These are phyloP conservation scores for Calameuta idolon DNA, from an alignment of 2,888 invertebrate species.

Conservation along the genomic window DNA sequence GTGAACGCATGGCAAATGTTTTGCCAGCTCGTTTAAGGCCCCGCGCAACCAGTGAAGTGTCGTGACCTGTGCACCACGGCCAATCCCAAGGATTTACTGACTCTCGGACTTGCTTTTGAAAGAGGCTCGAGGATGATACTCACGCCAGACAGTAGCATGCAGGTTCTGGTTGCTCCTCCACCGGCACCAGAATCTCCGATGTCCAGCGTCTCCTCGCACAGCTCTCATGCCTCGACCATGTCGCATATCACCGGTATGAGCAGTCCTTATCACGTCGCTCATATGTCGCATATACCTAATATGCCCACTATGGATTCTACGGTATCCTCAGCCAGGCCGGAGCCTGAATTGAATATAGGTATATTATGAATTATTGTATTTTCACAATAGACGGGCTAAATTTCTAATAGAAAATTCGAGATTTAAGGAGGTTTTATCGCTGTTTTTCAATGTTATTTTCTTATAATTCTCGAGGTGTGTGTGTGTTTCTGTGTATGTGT, in stretches of 20 bases:
- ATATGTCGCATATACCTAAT: slow-evolving; percentile 31
- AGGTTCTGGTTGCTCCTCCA: slow-evolving; percentile 63
- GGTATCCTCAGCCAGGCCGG: slow-evolving; percentile 68
- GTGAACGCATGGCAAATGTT: slow-evolving; percentile 9
- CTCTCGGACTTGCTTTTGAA: slow-evolving; percentile 11
- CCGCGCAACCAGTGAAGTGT: slow-evolving; percentile 38
- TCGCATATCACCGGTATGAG: slow-evolving; percentile 43
- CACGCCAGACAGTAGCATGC: slow-evolving; percentile 77
- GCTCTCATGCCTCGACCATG: slow-evolving; percentile 38
- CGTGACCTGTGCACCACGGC: slow-evolving; percentile 33
- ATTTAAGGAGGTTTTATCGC: not conserved
- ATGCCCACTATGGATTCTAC: slow-evolving; percentile 66
- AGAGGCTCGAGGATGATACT: slow-evolving; percentile 70
- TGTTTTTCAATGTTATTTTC: not conserved
- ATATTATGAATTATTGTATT: slow-evolving; percentile 34
- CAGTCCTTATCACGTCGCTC: slow-evolving; percentile 51
- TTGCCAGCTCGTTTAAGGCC: not conserved
- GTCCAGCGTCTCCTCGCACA: slow-evolving; percentile 64
- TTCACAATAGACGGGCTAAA: not conserved
- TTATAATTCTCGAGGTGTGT: not conserved
- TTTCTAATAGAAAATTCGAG: not conserved
- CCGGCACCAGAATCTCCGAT: slow-evolving; percentile 70
- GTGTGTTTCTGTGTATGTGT: not conserved
- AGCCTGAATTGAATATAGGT: slow-evolving; percentile 82
- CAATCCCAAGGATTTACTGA: slow-evolving; percentile 11